Percentiles rank a stretch among this genome's conserved stretches.
phyloP scores from a whole-genome alignment of 2,888 invertebrate genomes.

The Leptinotarsa juncta region DNA sequence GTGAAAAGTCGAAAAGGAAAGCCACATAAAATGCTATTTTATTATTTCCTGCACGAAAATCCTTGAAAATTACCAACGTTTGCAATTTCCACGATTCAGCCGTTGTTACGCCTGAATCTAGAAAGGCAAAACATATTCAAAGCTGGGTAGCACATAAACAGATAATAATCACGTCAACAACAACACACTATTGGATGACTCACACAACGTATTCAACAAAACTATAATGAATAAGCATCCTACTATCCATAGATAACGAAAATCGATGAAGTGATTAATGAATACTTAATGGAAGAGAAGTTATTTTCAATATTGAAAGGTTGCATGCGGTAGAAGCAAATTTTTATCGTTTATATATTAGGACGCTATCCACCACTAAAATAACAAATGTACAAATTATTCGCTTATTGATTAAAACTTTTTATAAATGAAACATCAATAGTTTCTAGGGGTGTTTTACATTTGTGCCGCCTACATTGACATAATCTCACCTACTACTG shows the following conservation, averaged over 20 bases:
- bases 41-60: background rate
- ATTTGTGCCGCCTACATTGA: too few species aligned
- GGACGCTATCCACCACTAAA: background rate
- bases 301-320: background rate
- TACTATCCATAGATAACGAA: background rate
- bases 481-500: too few species aligned
- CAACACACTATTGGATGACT: constrained; percentile 1
- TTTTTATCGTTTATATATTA: background rate
- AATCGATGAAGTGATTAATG: constrained; percentile 8
- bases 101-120: background rate
- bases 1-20: too few species aligned
- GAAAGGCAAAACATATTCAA: background rate
- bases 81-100: background rate
- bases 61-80: background rate
- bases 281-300: background rate
- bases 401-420: too few species aligned
- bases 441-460: too few species aligned
- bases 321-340: background rate
- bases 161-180: background rate
- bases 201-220: background rate
- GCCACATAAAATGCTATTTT: too few species aligned
- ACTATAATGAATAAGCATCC: background rate
- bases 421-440: too few species aligned
- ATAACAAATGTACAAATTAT: too few species aligned
- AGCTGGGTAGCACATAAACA: background rate